A percentile compares a stretch with the other conserved stretches of the same genome.
phyloP scores from a whole-genome alignment of 2,888 invertebrate genomes.

The Limenitis arthemis region DNA sequence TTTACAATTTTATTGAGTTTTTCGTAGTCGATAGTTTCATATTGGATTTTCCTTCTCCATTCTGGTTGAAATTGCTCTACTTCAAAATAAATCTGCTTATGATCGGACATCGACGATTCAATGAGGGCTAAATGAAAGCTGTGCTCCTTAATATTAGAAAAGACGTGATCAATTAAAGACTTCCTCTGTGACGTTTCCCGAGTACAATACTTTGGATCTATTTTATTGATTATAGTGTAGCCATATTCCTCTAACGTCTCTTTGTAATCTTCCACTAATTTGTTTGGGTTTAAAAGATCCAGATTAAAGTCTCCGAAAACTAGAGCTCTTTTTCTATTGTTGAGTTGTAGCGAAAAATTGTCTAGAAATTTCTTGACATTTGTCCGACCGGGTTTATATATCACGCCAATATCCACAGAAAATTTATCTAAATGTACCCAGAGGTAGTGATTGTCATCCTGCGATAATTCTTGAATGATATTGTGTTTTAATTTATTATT shows the following conservation, averaged over 20 bases:
- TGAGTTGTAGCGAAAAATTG: conserved; percentile 6
- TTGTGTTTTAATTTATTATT: conserved; percentile 22
- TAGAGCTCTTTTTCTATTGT: conserved; percentile 8
- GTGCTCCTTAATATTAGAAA: neutral
- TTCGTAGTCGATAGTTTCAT: conserved; percentile 16
- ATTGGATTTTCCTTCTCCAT: conserved; percentile 4
- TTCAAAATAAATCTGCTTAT: conserved; percentile 18
- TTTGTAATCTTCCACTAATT: conserved; percentile 7
- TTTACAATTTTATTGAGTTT: neutral
- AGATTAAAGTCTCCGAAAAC: neutral
- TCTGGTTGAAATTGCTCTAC: neutral
- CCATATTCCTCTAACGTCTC: conserved; percentile 6
- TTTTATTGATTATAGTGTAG: conserved; percentile 11
- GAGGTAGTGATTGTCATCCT: conserved; percentile 21
- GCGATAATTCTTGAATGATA: conserved; percentile 15
- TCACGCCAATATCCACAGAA: conserved; percentile 18
- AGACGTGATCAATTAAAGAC: conserved; percentile 17
- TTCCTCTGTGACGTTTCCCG: conserved; percentile 10
- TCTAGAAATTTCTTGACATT: conserved; percentile 13
- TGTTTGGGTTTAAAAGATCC: conserved; percentile 6
- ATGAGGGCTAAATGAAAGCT: conserved; percentile 11
- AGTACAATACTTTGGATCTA: conserved; percentile 8
- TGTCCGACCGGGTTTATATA: conserved; percentile 15
- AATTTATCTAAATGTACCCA: conserved; percentile 22
- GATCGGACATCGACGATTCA: conserved; percentile 6